Evolutionary conservation across 2,797 vertebrate genomes (phyloP), one percentile per base, ranked within the genome.

Genomic region (Hydrolagus colliei): DNA sequence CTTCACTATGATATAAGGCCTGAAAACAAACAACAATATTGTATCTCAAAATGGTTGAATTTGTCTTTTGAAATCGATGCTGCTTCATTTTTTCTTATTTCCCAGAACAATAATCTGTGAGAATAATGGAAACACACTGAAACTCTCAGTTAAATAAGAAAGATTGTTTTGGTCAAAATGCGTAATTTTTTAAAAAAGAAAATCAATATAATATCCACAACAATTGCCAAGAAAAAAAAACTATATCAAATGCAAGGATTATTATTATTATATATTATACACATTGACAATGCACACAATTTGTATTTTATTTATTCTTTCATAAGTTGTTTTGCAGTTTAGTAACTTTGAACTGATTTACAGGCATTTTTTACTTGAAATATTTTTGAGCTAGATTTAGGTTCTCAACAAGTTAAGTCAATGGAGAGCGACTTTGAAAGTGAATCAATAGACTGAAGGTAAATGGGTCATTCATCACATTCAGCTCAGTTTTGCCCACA

Each of bases 1-100:
- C 93, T 97, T 99, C 88, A 99, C 97, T 41, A 99, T 98, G 89
- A 99, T 98, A 88, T 99, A 99, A 0, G 98, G 98, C 87, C 98
- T 99, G 90, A 72, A 86, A 89, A 65, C 11, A 61, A 72, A 65
- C 0, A 59, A 86, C 20, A 68, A 4, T 35, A 41, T 18, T 9
- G 20, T 71, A 41, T 74, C 73, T 71, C 8, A 74, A 35, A 41
- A 74, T 7, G 14, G 75, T 5, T 20, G 59, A 52, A 20, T 52
- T 27, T 52, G 6, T 52, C 41, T 52, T 3, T 52, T 52, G 41
- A 3, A 52, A 52, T 52, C 41, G 6, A 52, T 52, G 41, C 41
- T 52, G 41, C 41, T 52, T 52, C 1, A 52, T 6, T 52, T 52
- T 27, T 6, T 52, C 41, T 52, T 52, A 52, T 52, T 52, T 52